Evolutionary conservation across 2,797 vertebrate species (phyloP).

Genomic region (Hypotaenidia okinawae): DNA sequence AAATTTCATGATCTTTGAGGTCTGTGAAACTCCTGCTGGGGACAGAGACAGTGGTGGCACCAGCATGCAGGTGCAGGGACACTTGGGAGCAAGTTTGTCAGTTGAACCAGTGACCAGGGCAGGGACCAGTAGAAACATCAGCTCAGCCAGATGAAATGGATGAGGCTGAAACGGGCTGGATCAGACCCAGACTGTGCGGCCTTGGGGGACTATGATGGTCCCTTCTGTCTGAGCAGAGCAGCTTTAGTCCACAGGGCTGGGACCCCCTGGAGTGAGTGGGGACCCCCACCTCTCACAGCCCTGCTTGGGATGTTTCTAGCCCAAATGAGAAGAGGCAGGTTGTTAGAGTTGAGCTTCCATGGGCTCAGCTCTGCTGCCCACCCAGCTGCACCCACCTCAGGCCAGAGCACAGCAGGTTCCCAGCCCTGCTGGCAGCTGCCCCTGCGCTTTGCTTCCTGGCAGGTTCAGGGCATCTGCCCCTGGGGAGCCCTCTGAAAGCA

Average conservation of each 20-base stretch:
- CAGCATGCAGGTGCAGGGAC: accelerated
- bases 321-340: background rate
- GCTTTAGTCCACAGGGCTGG: background rate
- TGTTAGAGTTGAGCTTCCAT: background rate
- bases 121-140: background rate
- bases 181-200: background rate
- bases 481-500: accelerated
- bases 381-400: accelerated
- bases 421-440: background rate
- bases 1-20: background rate
- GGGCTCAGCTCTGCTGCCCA: background rate
- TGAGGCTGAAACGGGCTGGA: accelerated
- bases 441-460: background rate
- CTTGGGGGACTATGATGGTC: accelerated
- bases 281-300: background rate
- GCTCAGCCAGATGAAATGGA: accelerated
- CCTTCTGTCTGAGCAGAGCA: background rate
- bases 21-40: accelerated
- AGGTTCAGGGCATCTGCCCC: background rate
- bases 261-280: background rate
- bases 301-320: too few relatives aligned
- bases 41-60: accelerated
- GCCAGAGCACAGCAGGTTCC: accelerated
- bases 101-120: background rate
- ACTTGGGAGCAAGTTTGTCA: background rate